Evolutionary conservation across 2,888 invertebrate genomes (phyloP).

Genomic region (Steinernema hermaphroditum): DNA sequence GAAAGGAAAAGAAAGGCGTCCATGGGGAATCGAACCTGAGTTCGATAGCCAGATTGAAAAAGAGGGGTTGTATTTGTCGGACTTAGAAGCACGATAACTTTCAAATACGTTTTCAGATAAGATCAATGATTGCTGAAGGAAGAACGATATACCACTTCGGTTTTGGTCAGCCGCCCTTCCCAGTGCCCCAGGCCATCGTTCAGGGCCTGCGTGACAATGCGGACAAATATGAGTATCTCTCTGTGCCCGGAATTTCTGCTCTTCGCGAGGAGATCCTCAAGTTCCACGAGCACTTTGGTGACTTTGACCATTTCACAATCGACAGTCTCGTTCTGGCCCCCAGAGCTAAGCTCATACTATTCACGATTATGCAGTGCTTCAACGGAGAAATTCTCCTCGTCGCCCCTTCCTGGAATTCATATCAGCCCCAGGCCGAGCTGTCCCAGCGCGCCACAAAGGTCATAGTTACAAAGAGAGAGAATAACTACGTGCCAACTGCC

Average conservation of each 20-base stretch:
- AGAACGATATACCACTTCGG: slow-evolving; percentile 65
- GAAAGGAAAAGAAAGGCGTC: too few relatives aligned
- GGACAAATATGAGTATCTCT: slow-evolving; percentile 63
- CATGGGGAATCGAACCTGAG: too few relatives aligned
- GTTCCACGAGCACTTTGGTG: slow-evolving; percentile 56
- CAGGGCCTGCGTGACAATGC: slow-evolving; percentile 62
- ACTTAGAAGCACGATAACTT: too few relatives aligned
- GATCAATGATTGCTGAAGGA: slow-evolving; percentile 57
- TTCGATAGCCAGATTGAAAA: too few relatives aligned
- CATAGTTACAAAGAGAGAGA: slow-evolving; percentile 52
- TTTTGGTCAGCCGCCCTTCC: slow-evolving; percentile 68
- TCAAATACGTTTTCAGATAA: slow-evolving; percentile 42
- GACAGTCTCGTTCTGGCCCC: slow-evolving; percentile 66
- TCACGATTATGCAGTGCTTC: slow-evolving; percentile 64
- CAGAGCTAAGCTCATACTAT: slow-evolving; percentile 67
- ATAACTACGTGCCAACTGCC: slow-evolving; percentile 65
- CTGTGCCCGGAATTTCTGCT: slow-evolving; percentile 63
- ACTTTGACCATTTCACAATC: slow-evolving; percentile 45
- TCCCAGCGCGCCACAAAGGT: slow-evolving; percentile 55
- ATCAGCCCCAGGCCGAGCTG: slow-evolving; percentile 65
- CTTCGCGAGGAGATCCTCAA: slow-evolving; percentile 61
- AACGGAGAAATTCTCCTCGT: slow-evolving; percentile 63
- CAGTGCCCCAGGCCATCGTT: slow-evolving; percentile 63
- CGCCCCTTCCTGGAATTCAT: slow-evolving; percentile 67
- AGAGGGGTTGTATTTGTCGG: too few relatives aligned